Percentiles rank a stretch among this genome's conserved stretches.
These are phyloP conservation scores for Cydia pomonella DNA, from an alignment of 1,140 invertebrate species.

Conservation along the genomic window DNA sequence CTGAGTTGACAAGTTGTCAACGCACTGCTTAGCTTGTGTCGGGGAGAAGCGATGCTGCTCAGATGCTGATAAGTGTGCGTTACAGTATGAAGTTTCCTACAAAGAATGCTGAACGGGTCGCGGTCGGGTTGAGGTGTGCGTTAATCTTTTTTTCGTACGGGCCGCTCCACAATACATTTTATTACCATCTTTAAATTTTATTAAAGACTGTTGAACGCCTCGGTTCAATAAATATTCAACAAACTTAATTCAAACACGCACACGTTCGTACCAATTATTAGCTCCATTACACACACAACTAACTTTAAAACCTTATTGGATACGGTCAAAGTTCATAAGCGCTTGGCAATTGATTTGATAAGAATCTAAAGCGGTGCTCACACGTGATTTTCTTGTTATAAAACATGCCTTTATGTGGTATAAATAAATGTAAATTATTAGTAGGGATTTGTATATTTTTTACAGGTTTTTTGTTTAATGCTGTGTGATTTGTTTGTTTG, in stretches of 20 bases:
- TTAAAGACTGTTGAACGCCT: too few species aligned
- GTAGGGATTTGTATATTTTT: not conserved
- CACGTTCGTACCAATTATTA: not conserved
- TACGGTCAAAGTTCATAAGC: not conserved
- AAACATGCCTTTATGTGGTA: conserved; percentile 6
- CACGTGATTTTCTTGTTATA: conserved; percentile 9
- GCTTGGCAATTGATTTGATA: not conserved
- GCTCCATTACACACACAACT: not conserved
- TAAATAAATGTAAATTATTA: not conserved
- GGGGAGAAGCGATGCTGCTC: too few species aligned
- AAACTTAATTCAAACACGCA: not conserved
- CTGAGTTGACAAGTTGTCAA: too few species aligned
- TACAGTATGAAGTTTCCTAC: too few species aligned
- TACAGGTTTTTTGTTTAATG: not conserved
- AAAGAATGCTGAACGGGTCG: too few species aligned
- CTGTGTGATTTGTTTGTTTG: not conserved
- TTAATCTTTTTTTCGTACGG: too few species aligned
- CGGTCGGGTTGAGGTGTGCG: too few species aligned
- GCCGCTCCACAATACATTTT: too few species aligned
- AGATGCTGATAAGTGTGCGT: too few species aligned
- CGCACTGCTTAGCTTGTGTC: too few species aligned
- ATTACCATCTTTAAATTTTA: too few species aligned
- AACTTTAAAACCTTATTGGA: not conserved
- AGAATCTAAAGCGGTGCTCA: not conserved
- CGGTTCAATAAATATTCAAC: not conserved